Conservation (phyloP, 1,140 invertebrate species). For the Drosophila lowei region DNA sequence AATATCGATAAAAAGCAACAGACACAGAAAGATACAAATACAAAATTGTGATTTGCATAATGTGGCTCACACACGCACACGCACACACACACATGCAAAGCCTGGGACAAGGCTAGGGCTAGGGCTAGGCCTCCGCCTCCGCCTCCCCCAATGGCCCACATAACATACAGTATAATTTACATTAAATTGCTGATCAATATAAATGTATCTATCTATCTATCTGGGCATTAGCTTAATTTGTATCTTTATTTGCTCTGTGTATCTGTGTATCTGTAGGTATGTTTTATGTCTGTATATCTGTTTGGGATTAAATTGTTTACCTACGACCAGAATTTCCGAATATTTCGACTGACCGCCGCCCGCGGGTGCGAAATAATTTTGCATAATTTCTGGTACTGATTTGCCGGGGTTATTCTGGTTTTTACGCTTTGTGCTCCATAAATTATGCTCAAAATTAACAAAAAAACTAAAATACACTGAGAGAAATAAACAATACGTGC, state of each 20-base stretch:
- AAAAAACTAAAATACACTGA: conserved; percentile 26
- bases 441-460: conserved; percentile 71
- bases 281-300: conserved; percentile 2
- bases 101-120: no score
- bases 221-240: conserved; percentile 77
- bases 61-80: conserved; percentile 43
- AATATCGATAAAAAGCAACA: conserved; percentile 77
- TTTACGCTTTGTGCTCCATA: conserved; percentile 74
- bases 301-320: conserved; percentile 62
- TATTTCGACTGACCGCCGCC: conserved; percentile 40
- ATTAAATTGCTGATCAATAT: conserved; percentile 81
- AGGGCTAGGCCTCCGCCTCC: no score
- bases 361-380: conserved; percentile 66
- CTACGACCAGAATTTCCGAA: conserved; percentile 14
- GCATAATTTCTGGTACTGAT: conserved; percentile 75
- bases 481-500: background rate
- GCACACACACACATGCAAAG: background rate
- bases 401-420: conserved; percentile 67
- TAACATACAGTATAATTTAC: conserved; percentile 78
- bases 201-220: conserved; percentile 68
- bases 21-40: conserved; percentile 66
- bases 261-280: background rate
- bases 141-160: conserved; percentile 1
- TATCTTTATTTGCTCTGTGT: conserved; percentile 36
- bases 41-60: conserved; percentile 72